phyloP scores from a whole-genome alignment of 2,113 vertebrate species.

The Nasalis larvatus region DNA sequence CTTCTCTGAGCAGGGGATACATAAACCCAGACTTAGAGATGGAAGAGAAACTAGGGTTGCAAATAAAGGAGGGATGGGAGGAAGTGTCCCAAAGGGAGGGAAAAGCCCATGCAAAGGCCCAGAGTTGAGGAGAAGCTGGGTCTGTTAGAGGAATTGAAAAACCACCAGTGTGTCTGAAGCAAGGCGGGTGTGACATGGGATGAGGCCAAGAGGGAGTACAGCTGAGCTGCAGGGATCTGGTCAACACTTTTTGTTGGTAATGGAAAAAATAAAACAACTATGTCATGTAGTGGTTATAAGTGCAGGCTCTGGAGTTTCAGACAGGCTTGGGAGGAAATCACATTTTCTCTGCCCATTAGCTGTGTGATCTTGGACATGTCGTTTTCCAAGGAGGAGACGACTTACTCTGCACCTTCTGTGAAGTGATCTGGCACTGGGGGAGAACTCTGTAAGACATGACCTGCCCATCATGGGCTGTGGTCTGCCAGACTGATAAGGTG shows the following conservation, averaged over 20 bases:
- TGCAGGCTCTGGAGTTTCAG: not conserved
- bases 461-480: not conserved
- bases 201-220: not conserved
- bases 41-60: not conserved
- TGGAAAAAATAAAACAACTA: not conserved
- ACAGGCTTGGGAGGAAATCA: not conserved
- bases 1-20: not conserved
- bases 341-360: not conserved
- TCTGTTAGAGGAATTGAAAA: not conserved
- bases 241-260: not conserved
- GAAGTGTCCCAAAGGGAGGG: not conserved
- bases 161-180: not conserved
- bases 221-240: not conserved
- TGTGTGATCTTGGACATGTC: not conserved
- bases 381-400: not conserved
- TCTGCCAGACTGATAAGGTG: not conserved
- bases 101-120: not conserved
- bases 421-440: not conserved
- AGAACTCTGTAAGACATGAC: not conserved
- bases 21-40: not conserved
- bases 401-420: not conserved
- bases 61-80: not conserved
- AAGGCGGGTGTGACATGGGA: accelerated
- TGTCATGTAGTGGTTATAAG: not conserved
- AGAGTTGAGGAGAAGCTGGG: not conserved